Evolutionary conservation across 2,888 invertebrate genomes (phyloP).

Genomic region (Drosophila mimica): DNA sequence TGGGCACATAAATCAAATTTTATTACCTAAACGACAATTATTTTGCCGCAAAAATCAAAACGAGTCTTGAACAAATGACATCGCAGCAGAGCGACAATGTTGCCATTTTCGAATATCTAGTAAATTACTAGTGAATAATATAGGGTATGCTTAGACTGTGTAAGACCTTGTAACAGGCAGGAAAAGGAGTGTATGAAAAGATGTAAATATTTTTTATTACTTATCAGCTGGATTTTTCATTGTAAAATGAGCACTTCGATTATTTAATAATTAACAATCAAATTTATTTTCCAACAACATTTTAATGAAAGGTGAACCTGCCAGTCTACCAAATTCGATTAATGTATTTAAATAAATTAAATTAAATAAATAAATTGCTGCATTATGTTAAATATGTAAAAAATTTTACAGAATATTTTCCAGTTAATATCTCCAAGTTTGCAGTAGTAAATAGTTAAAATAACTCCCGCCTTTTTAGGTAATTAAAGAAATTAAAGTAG

Average conservation of each 20-base stretch:
- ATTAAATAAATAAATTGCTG: too few relatives aligned
- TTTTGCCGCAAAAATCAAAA: conserved; percentile 71
- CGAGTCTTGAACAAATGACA: conserved; percentile 54
- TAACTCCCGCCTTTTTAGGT: neutral
- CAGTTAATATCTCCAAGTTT: neutral
- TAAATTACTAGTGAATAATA: neutral
- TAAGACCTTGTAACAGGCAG: neutral
- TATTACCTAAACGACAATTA: conserved; percentile 78
- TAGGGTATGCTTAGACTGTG: neutral
- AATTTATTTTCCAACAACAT: neutral
- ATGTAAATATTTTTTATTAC: too few relatives aligned
- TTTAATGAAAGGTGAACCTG: neutral
- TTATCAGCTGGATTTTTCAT: neutral
- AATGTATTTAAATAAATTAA: neutral
- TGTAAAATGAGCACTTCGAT: neutral
- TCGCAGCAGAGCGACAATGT: conserved; percentile 34
- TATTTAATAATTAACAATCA: neutral
- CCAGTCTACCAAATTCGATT: neutral
- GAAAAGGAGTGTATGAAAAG: neutral
- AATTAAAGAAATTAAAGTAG: neutral
- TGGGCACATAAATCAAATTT: conserved; percentile 69
- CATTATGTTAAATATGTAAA: neutral
- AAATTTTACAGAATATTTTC: neutral
- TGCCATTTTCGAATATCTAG: conserved; percentile 40
- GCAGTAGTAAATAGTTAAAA: neutral